Percentiles rank a stretch among this genome's conserved stretches.
phyloP scores from a whole-genome alignment of 2,797 vertebrate species.

The Poeciliopsis presidionis region DNA sequence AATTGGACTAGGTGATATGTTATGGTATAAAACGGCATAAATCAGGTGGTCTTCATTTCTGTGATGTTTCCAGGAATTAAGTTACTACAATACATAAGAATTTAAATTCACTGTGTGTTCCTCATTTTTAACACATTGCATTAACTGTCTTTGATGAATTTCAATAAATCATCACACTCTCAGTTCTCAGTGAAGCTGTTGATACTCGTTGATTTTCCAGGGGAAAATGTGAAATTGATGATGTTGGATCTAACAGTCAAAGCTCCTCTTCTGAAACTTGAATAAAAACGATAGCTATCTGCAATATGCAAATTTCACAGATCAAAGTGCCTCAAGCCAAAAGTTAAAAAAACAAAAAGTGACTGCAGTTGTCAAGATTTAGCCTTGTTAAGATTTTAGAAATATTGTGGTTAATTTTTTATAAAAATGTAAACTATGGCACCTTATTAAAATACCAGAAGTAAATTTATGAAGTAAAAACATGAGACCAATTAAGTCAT shows the following conservation, averaged over 20 bases:
- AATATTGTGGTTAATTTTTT: neutral
- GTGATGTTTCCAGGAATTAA: neutral
- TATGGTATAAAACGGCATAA: neutral
- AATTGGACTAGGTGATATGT: neutral
- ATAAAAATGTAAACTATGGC: neutral
- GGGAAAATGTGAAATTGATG: constrained; percentile 3
- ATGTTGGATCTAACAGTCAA: constrained; percentile 4
- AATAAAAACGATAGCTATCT: neutral
- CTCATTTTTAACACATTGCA: neutral
- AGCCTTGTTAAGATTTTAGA: neutral
- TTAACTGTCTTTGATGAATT: constrained; percentile 22
- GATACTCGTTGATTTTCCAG: neutral
- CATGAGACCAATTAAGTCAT: neutral
- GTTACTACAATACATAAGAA: neutral
- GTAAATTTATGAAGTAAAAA: neutral
- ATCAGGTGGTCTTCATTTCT: neutral
- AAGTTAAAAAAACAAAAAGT: neutral
- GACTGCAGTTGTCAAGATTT: neutral
- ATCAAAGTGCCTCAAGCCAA: constrained; percentile 2
- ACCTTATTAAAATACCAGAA: neutral
- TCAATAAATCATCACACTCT: constrained; percentile 10
- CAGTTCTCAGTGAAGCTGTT: constrained; percentile 7
- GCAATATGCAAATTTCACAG: neutral
- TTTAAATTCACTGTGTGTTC: neutral
- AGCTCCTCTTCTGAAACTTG: constrained; percentile 2